phyloP scores from a whole-genome alignment of 2,888 invertebrate genomes.

The Pterostichus niger region DNA sequence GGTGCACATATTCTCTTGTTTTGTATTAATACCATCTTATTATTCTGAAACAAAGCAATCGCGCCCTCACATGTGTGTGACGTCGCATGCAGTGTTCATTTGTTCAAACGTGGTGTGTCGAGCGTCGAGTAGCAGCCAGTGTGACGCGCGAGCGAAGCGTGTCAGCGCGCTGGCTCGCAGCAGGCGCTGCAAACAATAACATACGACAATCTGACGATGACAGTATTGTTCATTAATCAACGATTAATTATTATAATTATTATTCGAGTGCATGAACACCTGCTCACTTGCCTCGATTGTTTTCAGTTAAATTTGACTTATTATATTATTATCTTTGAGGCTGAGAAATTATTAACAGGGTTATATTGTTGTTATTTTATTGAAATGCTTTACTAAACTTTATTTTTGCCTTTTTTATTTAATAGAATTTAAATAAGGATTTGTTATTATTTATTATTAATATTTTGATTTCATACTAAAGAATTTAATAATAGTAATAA shows the following conservation, averaged over 20 bases:
- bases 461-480: no score
- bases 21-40: background rate
- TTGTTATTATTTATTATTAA: no score
- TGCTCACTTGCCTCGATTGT: constrained; percentile 50
- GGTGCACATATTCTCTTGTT: background rate
- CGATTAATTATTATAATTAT: constrained; percentile 65
- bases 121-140: constrained; percentile 7
- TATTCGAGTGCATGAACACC: constrained; percentile 60
- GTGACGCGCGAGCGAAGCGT: constrained; percentile 44
- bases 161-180: constrained; percentile 35
- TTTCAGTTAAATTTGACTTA: background rate
- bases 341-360: no score
- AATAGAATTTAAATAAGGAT: no score
- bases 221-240: constrained; percentile 66
- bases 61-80: constrained; percentile 16
- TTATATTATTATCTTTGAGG: no score
- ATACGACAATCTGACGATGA: constrained; percentile 63
- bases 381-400: no score
- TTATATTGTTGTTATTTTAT: no score
- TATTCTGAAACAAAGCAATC: constrained; percentile 15
- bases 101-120: constrained; percentile 28
- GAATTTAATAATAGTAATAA: no score
- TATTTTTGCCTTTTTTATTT: no score
- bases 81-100: constrained; percentile 34
- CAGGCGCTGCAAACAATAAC: constrained; percentile 52